Percentiles rank a stretch among this genome's conserved stretches.
Conservation (phyloP, 2,113 vertebrate genomes). For the Pteropus alecto region DNA sequence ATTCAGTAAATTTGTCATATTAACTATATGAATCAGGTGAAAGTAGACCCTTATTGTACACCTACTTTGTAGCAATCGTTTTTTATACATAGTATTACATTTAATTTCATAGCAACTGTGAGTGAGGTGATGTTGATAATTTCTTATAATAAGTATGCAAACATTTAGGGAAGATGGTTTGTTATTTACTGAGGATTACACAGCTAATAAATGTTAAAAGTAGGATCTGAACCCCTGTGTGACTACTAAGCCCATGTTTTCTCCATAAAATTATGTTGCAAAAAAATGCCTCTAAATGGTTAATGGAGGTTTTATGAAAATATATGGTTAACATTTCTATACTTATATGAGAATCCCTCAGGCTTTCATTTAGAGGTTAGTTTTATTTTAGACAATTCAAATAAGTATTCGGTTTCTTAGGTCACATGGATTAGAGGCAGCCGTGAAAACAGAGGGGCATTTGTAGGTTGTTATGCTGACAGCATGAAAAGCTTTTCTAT, state of each 20-base stretch:
- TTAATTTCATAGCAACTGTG: background rate
- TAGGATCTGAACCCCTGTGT: background rate
- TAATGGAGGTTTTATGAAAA: background rate
- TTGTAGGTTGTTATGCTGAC: slow-evolving; percentile 21
- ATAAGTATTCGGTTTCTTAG: slow-evolving; percentile 26
- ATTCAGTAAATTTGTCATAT: background rate
- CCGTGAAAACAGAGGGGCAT: background rate
- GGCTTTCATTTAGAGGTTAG: slow-evolving; percentile 20
- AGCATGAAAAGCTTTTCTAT: slow-evolving; percentile 4
- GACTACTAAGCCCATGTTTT: background rate
- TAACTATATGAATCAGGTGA: background rate
- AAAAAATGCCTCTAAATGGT: background rate
- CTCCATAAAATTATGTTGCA: background rate
- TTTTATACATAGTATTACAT: background rate
- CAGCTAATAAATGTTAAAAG: background rate
- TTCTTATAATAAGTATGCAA: background rate
- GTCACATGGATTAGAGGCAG: background rate
- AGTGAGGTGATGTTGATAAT: background rate
- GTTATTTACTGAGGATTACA: background rate
- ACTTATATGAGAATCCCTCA: background rate
- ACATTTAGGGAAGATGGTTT: slow-evolving; percentile 1
- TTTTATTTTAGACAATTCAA: slow-evolving; percentile 35
- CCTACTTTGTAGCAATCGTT: background rate
- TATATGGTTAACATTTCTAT: slow-evolving; percentile 30
- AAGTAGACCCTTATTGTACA: background rate